Evolutionary conservation across 2,888 invertebrate species (phyloP).

Genomic region (Drosophila greeni): DNA sequence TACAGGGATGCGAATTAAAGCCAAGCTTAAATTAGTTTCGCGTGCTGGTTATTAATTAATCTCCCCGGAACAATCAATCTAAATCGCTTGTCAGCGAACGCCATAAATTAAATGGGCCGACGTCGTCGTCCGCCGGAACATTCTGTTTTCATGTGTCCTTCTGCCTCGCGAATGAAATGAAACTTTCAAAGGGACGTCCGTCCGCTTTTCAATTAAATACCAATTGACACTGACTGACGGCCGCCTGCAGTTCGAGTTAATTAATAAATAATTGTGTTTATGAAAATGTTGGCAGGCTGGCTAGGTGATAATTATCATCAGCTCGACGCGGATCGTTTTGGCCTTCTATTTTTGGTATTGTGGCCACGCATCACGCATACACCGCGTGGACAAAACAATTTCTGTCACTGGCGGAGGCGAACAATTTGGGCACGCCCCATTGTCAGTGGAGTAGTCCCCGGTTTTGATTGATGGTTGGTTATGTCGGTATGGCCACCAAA

Average conservation of each 20-base stretch:
- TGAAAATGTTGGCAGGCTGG: constrained; percentile 54
- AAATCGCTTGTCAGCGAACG: constrained; percentile 65
- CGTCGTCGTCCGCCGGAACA: constrained; percentile 31
- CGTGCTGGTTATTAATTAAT: constrained; percentile 47
- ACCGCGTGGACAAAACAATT: constrained; percentile 48
- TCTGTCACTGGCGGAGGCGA: constrained; percentile 36
- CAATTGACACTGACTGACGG: constrained; percentile 36
- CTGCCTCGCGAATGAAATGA: constrained; percentile 1
- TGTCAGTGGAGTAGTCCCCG: constrained; percentile 26
- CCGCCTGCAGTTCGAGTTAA: constrained; percentile 45
- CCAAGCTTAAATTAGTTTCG: constrained; percentile 35
- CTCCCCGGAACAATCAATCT: constrained; percentile 61
- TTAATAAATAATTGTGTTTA: constrained; percentile 68
- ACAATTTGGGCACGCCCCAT: constrained; percentile 29
- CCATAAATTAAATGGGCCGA: constrained; percentile 60
- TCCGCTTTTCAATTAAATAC: constrained; percentile 39
- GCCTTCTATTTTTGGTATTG: constrained; percentile 13
- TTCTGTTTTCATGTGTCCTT: constrained; percentile 2
- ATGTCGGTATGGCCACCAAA: constrained; percentile 24
- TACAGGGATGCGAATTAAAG: constrained; percentile 22
- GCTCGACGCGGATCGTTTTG: neutral
- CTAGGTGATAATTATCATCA: constrained; percentile 51
- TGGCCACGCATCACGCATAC: constrained; percentile 54
- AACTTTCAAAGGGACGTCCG: constrained; percentile 28
- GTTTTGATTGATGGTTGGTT: constrained; percentile 62